These are phyloP conservation scores for Butorides virescens DNA, from an alignment of 2,113 vertebrate species.

Conservation along the genomic window DNA sequence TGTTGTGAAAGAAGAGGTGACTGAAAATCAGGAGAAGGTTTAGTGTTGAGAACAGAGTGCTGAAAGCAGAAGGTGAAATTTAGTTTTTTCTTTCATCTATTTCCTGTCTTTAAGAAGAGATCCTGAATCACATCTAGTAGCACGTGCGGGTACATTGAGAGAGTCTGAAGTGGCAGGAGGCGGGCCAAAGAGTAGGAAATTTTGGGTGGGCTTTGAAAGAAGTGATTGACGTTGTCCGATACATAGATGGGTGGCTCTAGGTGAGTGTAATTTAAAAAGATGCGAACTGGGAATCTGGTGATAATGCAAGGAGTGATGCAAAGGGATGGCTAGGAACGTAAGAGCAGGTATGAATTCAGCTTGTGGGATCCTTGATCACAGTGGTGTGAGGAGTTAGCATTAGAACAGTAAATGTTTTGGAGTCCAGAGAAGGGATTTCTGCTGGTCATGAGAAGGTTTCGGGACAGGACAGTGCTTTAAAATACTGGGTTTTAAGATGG, in stretches of 20 bases:
- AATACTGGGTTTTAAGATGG: neutral
- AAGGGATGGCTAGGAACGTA: neutral
- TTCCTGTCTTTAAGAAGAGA: neutral
- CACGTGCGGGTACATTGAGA: neutral
- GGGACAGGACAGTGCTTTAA: neutral
- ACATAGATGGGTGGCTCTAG: neutral
- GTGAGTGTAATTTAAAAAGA: neutral
- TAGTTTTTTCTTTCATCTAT: neutral
- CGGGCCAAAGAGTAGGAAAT: neutral
- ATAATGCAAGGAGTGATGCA: neutral
- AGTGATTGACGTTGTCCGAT: neutral
- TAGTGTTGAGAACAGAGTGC: neutral
- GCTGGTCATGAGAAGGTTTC: neutral
- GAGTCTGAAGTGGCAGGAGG: neutral
- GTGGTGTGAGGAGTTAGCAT: neutral
- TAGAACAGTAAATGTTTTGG: neutral
- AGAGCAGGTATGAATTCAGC: neutral
- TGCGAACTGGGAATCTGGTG: fast-evolving
- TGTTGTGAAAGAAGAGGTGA: neutral
- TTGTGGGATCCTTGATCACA: neutral
- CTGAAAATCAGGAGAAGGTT: neutral
- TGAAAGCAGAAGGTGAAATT: neutral
- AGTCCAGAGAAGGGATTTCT: neutral
- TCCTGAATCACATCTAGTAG: neutral
- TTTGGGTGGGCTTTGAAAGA: neutral